These are phyloP conservation scores for Brevimyrus niger DNA, from an alignment of 2,113 vertebrate genomes.

Conservation along the genomic window DNA sequence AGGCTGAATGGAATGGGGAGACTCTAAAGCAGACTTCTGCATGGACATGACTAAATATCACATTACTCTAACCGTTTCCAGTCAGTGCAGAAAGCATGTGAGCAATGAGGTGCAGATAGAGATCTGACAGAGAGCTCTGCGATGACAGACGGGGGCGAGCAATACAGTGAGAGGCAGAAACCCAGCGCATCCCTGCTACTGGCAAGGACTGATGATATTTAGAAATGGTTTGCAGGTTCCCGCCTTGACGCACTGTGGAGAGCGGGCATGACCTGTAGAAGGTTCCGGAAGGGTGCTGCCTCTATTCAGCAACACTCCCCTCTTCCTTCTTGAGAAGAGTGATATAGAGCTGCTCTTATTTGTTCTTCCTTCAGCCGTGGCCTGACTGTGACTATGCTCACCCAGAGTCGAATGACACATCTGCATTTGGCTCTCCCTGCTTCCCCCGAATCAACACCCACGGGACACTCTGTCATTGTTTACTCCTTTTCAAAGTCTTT, in stretches of 20 bases:
- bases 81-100: conserved; percentile 38
- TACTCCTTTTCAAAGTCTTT: background rate
- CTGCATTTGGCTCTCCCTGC: background rate
- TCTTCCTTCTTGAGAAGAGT: background rate
- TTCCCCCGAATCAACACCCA: background rate
- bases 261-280: background rate
- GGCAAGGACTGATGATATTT: conserved; percentile 10
- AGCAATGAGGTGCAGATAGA: conserved; percentile 46
- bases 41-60: conserved; percentile 30
- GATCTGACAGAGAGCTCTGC: conserved; percentile 33
- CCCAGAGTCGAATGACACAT: background rate
- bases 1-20: background rate
- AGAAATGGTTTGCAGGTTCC: conserved; percentile 7
- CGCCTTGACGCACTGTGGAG: background rate
- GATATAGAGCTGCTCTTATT: background rate
- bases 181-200: background rate
- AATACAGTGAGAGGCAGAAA: conserved; percentile 33
- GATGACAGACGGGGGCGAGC: conserved; percentile 35
- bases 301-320: background rate
- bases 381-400: background rate
- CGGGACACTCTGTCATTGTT: background rate
- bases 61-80: conserved; percentile 32
- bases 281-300: background rate
- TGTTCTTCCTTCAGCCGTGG: background rate
- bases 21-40: background rate